These are phyloP conservation scores for Ammospiza nelsoni DNA, from an alignment of 2,113 vertebrate genomes.

Conservation along the genomic window DNA sequence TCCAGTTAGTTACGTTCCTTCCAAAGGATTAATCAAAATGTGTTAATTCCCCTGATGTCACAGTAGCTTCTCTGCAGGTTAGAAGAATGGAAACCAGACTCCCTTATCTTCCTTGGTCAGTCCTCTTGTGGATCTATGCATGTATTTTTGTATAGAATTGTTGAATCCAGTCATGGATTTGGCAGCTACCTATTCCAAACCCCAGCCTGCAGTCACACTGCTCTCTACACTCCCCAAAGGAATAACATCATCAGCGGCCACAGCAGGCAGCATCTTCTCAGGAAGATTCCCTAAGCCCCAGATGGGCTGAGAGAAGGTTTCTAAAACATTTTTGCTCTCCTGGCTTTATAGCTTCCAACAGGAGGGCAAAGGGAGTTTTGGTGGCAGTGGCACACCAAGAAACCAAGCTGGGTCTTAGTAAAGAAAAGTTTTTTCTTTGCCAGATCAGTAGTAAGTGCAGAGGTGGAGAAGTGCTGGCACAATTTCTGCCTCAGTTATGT, in stretches of 20 bases:
- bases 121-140: neutral
- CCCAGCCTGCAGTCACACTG: neutral
- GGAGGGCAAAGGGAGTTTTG: neutral
- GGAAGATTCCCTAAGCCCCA: neutral
- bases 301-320: neutral
- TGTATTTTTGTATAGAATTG: neutral
- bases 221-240: neutral
- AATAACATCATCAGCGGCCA: neutral
- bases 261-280: neutral
- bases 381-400: neutral
- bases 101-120: neutral
- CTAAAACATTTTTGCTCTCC: neutral
- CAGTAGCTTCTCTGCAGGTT: neutral
- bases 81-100: neutral
- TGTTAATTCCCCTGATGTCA: neutral
- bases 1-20: neutral
- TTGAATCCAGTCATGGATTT: accelerated
- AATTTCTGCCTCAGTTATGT: neutral
- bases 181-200: neutral
- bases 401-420: neutral
- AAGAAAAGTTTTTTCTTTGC: neutral
- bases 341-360: neutral
- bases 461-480: neutral
- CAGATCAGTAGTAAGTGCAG: neutral
- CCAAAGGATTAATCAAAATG: neutral